Conservation (phyloP, 1,140 invertebrate genomes). For the Carcinoscorpius rotundicauda region DNA sequence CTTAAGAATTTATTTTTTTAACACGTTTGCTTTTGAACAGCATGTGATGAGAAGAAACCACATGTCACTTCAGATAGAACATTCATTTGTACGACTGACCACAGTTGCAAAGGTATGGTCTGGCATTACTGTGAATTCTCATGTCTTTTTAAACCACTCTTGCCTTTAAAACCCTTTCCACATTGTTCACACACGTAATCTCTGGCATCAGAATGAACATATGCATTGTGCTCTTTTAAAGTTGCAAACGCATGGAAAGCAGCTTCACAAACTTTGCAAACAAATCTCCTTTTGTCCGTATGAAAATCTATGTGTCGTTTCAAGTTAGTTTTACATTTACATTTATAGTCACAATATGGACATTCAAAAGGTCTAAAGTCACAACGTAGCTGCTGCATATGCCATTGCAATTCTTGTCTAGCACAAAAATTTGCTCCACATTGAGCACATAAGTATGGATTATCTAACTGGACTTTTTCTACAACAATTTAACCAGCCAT, state of each 20-base stretch:
- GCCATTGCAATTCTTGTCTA: slow-evolving; percentile 28
- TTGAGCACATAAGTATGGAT: slow-evolving; percentile 25
- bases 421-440: slow-evolving; percentile 27
- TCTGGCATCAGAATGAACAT: slow-evolving; percentile 31
- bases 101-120: slow-evolving; percentile 21
- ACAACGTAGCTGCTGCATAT: slow-evolving; percentile 26
- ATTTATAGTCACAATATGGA: slow-evolving; percentile 28
- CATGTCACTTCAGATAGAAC: slow-evolving; percentile 33
- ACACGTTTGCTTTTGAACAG: background rate
- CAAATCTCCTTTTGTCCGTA: slow-evolving; percentile 29
- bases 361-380: slow-evolving; percentile 26
- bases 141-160: slow-evolving; percentile 33
- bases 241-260: slow-evolving; percentile 34
- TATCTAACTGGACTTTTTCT: slow-evolving; percentile 17
- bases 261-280: slow-evolving; percentile 34
- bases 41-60: slow-evolving; percentile 23
- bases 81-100: slow-evolving; percentile 22
- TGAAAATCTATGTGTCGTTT: slow-evolving; percentile 29
- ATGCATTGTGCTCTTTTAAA: slow-evolving; percentile 32
- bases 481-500: slow-evolving; percentile 20
- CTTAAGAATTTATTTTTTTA: background rate
- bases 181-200: slow-evolving; percentile 29
- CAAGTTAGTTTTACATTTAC: slow-evolving; percentile 28
- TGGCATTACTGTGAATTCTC: slow-evolving; percentile 31
- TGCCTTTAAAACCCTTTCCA: slow-evolving; percentile 30